Percentiles rank a stretch among this genome's conserved stretches.
Evolutionary conservation across 2,797 vertebrate genomes (phyloP).

Genomic region (Cottoperca gobio): DNA sequence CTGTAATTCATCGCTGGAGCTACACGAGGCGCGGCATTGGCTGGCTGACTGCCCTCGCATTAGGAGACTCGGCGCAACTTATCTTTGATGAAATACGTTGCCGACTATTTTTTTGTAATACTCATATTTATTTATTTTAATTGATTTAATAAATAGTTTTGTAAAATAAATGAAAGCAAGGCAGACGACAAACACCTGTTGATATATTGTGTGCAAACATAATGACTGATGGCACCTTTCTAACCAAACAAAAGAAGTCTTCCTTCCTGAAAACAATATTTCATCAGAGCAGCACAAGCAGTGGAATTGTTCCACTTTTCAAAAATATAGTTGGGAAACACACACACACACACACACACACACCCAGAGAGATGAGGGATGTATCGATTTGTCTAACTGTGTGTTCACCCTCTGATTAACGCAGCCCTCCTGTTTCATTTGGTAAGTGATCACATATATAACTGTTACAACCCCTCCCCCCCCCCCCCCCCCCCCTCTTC

Average conservation of each 20-base stretch:
- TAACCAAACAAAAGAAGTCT: no score
- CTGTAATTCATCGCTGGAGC: no score
- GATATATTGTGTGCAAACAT: background rate
- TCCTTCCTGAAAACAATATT: background rate
- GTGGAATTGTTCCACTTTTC: background rate
- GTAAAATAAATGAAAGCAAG: no score
- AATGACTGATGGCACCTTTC: conserved; percentile 5
- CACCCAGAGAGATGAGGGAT: conserved; percentile 50
- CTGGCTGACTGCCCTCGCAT: no score
- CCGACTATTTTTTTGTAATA: no score
- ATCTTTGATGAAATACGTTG: no score
- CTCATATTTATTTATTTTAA: no score
- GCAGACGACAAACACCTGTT: background rate
- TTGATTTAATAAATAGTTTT: no score
- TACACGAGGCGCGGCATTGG: no score
- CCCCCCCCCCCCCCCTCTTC: conserved; percentile 3
- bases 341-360: conserved; percentile 16
- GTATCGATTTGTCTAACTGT: conserved; percentile 80
- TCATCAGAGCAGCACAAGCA: background rate
- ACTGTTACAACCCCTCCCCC: conserved; percentile 53
- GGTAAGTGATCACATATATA: conserved; percentile 85
- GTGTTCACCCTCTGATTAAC: conserved; percentile 87
- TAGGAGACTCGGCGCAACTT: no score
- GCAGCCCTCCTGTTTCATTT: conserved; percentile 90
- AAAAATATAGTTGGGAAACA: no score